These are phyloP conservation scores for Neoascia interrupta DNA, from an alignment of 2,888 invertebrate genomes.

Conservation along the genomic window DNA sequence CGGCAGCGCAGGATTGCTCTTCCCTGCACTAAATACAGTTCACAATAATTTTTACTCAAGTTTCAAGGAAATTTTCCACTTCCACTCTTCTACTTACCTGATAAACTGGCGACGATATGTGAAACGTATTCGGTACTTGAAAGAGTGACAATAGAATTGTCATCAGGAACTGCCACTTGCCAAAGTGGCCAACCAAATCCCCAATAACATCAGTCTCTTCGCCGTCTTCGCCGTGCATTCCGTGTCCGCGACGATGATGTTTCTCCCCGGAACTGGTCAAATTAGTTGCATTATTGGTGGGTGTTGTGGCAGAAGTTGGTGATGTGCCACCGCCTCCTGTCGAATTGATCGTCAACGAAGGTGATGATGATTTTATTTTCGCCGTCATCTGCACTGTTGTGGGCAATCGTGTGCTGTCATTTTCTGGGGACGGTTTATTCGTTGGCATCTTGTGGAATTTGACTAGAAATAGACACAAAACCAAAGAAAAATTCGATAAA, in stretches of 20 bases:
- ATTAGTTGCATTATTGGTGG: conserved; percentile 43
- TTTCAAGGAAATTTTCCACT: too few relatives aligned
- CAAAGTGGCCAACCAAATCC: conserved; percentile 86
- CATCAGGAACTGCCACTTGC: conserved; percentile 87
- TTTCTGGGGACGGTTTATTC: conserved; percentile 77
- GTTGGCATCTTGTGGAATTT: conserved; percentile 77
- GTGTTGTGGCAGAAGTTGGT: conserved; percentile 37
- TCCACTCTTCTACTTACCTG: conserved; percentile 83
- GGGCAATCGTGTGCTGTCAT: conserved; percentile 64
- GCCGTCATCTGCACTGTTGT: conserved; percentile 64
- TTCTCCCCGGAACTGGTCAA: conserved; percentile 28
- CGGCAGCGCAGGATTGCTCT: too few relatives aligned
- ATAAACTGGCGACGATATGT: conserved; percentile 88
- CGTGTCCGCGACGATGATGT: conserved; percentile 28
- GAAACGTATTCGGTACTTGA: conserved; percentile 90
- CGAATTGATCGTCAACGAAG: conserved; percentile 58
- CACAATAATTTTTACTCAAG: too few relatives aligned
- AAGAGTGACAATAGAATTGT: conserved; percentile 87
- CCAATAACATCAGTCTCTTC: conserved; percentile 85
- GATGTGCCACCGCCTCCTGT: conserved; percentile 42
- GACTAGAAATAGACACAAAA: conserved; percentile 71
- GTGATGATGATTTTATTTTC: conserved; percentile 64
- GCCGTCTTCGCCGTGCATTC: conserved; percentile 72
- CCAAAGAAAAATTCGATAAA: not conserved
- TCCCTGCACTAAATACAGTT: too few relatives aligned